Evolutionary conservation across 1,140 invertebrate species (phyloP).

Genomic region (Temnothorax curvispinosus): DNA sequence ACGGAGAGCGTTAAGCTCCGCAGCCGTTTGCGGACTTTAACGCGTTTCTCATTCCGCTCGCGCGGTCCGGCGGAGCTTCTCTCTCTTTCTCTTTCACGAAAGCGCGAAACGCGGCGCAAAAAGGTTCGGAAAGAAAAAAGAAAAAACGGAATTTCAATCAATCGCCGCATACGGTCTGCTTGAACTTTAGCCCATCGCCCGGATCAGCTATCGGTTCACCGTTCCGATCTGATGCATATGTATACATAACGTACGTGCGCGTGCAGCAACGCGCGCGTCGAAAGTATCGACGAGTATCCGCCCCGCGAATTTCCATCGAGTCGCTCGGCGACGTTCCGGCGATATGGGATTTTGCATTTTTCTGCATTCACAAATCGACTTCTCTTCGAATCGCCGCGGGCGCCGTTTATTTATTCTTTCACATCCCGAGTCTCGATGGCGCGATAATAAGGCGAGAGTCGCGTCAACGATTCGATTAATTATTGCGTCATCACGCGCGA

Average conservation of each 20-base stretch:
- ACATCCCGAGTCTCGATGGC: background rate
- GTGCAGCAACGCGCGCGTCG: background rate
- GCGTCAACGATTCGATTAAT: constrained; percentile 31
- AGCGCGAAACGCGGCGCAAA: background rate
- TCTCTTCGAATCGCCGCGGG: background rate
- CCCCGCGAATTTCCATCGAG: constrained; percentile 1
- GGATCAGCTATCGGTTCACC: background rate
- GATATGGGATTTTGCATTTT: constrained; percentile 11
- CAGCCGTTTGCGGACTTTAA: constrained; percentile 11
- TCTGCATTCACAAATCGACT: background rate
- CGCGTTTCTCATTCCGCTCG: background rate
- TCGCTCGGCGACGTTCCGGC: background rate
- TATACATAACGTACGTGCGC: constrained; percentile 13
- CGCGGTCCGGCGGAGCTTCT: background rate
- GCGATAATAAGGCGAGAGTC: background rate
- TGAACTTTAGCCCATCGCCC: constrained; percentile 5
- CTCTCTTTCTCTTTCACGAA: background rate
- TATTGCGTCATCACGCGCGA: background rate
- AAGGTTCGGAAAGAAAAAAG: background rate
- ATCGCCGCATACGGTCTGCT: constrained; percentile 19
- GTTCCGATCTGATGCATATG: constrained; percentile 23
- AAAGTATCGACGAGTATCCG: background rate
- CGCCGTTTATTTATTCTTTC: no score
- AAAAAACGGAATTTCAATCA: constrained; percentile 44
- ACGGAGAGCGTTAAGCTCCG: background rate